A percentile compares a stretch with the other conserved stretches of the same genome.
phyloP scores from a whole-genome alignment of 2,888 invertebrate genomes.

The Drosophila neotestacea region DNA sequence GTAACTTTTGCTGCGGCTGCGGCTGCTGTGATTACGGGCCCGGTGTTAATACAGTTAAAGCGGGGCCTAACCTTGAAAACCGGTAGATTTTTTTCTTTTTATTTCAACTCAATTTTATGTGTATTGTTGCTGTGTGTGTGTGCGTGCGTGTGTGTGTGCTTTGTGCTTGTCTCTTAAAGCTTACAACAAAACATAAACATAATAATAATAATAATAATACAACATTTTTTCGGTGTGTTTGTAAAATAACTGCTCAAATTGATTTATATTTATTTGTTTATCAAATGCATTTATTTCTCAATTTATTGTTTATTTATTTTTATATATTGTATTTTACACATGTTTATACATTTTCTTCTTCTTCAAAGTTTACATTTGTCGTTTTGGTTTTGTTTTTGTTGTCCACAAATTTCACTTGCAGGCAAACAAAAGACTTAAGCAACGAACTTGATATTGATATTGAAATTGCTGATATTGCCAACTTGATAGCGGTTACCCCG shows the following conservation, averaged over 20 bases:
- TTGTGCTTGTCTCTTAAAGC: conserved; percentile 52
- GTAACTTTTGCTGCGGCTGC: conserved; percentile 72
- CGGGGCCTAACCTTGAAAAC: conserved; percentile 78
- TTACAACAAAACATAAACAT: conserved; percentile 27
- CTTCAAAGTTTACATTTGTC: not conserved
- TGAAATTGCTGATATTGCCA: conserved; percentile 53
- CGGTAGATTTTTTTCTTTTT: conserved; percentile 66
- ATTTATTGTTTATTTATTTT: conserved; percentile 40
- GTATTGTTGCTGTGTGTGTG: conserved; percentile 26
- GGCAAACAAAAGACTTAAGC: conserved; percentile 77
- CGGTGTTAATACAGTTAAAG: conserved; percentile 80
- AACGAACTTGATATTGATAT: conserved; percentile 78
- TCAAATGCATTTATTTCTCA: conserved; percentile 23
- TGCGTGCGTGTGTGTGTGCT: conserved; percentile 40
- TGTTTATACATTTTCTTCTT: not conserved
- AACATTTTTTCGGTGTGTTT: not conserved
- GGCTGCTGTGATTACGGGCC: conserved; percentile 76
- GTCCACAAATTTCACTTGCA: conserved; percentile 49
- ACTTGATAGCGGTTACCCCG: conserved; percentile 29
- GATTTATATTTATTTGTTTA: conserved; percentile 7
- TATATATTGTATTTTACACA: not conserved
- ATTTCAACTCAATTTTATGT: conserved; percentile 63
- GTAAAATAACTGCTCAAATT: conserved; percentile 5
- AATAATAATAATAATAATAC: conserved; percentile 10
- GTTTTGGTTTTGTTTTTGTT: conserved; percentile 16